Conservation (phyloP, 2,797 vertebrate genomes). For the Chromobotia macracanthus region DNA sequence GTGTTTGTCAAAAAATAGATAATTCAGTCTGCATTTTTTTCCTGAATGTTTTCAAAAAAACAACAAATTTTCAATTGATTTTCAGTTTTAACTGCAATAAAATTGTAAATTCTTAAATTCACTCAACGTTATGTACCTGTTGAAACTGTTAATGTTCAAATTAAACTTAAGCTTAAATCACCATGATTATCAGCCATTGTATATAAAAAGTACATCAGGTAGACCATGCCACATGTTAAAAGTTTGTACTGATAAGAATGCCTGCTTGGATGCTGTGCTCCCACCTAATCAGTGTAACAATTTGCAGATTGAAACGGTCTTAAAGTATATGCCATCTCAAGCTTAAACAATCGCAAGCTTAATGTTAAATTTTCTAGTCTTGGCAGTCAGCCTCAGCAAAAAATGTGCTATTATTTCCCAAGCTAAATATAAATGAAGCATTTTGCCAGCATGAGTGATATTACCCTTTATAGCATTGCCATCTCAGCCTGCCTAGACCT, state of each 20-base stretch:
- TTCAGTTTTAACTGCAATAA: background rate
- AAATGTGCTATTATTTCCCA: conserved; percentile 19
- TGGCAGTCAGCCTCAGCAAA: conserved; percentile 3
- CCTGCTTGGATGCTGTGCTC: background rate
- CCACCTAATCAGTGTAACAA: too few relatives aligned
- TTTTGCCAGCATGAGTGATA: conserved; percentile 15
- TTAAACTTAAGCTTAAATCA: background rate
- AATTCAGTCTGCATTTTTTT: background rate
- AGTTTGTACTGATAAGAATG: background rate
- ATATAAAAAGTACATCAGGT: background rate
- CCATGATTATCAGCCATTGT: background rate
- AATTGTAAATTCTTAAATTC: background rate
- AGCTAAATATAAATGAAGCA: conserved; percentile 20
- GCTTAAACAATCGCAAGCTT: background rate
- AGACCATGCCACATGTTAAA: background rate
- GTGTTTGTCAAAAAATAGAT: conserved; percentile 7
- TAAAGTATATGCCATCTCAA: background rate
- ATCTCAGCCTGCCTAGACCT: conserved; percentile 65
- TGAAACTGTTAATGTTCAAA: too few relatives aligned
- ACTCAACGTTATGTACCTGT: background rate
- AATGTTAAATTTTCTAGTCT: background rate
- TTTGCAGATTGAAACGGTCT: conserved; percentile 6
- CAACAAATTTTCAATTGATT: background rate
- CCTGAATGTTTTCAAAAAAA: background rate
- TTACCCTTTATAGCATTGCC: conserved; percentile 49